phyloP scores from a whole-genome alignment of 2,888 invertebrate species.

The Hecatera dysodea region DNA sequence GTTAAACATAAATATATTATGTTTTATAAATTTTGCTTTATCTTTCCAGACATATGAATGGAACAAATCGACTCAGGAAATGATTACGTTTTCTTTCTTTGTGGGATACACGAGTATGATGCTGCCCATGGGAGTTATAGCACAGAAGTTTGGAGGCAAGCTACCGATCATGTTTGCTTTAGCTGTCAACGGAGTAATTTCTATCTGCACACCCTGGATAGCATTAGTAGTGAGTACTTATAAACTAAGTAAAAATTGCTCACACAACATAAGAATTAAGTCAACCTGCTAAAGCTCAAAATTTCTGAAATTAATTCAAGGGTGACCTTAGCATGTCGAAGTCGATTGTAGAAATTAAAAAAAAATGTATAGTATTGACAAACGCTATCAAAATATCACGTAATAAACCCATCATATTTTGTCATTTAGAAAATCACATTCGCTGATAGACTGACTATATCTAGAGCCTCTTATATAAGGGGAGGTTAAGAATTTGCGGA shows the following conservation, averaged over 20 bases:
- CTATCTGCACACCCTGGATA: conserved; percentile 80
- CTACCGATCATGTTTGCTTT: conserved; percentile 86
- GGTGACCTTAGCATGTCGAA: too few relatives aligned
- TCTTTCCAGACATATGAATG: conserved; percentile 78
- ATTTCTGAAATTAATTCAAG: too few relatives aligned
- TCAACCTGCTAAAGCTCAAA: background rate
- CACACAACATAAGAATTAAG: background rate
- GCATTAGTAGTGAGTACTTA: conserved; percentile 75
- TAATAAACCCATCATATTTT: too few relatives aligned
- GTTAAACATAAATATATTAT: too few relatives aligned
- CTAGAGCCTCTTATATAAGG: too few relatives aligned
- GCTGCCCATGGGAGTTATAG: conserved; percentile 90
- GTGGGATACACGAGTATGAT: conserved; percentile 89
- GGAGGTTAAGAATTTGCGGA: too few relatives aligned
- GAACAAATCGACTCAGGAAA: conserved; percentile 80
- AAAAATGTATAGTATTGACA: too few relatives aligned
- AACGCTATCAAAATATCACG: too few relatives aligned
- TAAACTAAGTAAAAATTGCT: too few relatives aligned
- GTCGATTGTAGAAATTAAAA: too few relatives aligned
- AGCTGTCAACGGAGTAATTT: conserved; percentile 75
- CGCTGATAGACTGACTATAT: too few relatives aligned
- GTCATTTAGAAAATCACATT: too few relatives aligned
- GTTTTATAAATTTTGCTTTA: background rate
- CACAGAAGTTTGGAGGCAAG: conserved; percentile 92
- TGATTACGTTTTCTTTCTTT: conserved; percentile 88